phyloP scores from a whole-genome alignment of 2,113 vertebrate species.

The Regulus satrapa region DNA sequence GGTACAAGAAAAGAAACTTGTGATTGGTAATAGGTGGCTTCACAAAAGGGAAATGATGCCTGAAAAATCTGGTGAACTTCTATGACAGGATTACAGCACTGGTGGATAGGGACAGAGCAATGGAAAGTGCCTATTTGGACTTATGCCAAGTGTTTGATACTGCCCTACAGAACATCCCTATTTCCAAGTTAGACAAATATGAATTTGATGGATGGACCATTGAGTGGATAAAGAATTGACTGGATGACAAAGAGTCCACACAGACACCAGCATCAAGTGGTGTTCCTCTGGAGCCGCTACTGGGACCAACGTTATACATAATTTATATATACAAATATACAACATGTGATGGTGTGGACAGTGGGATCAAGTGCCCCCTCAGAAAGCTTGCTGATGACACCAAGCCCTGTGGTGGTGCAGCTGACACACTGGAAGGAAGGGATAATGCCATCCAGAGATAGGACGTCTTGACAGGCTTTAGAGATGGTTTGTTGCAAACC shows the following conservation, averaged over 20 bases:
- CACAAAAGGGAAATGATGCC: background rate
- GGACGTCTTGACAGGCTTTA: background rate
- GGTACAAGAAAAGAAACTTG: accelerated
- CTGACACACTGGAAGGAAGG: background rate
- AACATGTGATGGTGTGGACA: accelerated
- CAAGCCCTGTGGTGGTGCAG: background rate
- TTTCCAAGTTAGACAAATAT: background rate
- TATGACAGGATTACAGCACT: background rate
- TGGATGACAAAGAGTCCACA: background rate
- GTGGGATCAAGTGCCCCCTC: background rate
- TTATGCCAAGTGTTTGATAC: background rate
- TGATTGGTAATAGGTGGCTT: background rate
- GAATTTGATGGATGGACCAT: background rate
- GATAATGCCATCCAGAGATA: background rate
- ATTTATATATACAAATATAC: no score
- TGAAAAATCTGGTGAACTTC: background rate
- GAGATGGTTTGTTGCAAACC: background rate
- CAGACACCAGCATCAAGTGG: accelerated
- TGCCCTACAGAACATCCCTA: background rate
- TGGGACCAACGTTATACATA: no score
- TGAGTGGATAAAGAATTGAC: background rate
- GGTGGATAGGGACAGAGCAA: background rate
- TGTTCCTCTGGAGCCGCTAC: background rate
- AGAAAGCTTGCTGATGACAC: background rate
- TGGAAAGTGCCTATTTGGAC: accelerated